Evolutionary conservation across 2,797 vertebrate genomes (phyloP), one percentile per base, ranked within the genome.

Genomic region (Petrocephalus schoutedeni): DNA sequence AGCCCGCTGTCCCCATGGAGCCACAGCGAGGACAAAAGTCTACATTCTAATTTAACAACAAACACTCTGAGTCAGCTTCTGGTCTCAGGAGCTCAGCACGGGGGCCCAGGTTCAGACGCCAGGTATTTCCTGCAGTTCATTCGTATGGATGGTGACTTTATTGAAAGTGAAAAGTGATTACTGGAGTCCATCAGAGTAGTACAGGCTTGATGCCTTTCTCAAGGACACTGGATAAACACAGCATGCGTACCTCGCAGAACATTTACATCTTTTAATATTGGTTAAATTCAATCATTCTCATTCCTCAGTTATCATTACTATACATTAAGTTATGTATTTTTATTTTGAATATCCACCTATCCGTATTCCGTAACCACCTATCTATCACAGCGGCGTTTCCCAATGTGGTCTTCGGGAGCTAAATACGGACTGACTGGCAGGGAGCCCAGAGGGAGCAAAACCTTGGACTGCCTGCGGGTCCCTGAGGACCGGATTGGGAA

Each of bases 21-120:
- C 59, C 61, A 21, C 7, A 71, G 59, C 2, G 4, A 67, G 59
- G 67, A 77, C 23, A 67, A 67, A 58, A 56, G 67, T 80, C 71
- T 41, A 77, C 71, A 87, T 87, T 80, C 51, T 77, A 80, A 87
- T 87, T 80, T 87, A 36, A 87, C 87, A 82, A 58, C 51, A 87
- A 80, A 82, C 87, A 87, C 71, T 82, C 86, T 86, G 87, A 87
- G 87, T 87, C 71, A 45, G 71, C 71, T 45, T 45, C 19, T 45
- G 74, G 3, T 51, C 71, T 56, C 51, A 21, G 19, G 87, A 58
- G 71, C 71, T 59, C 53, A n/a, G 71, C 51, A 36, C 3, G 1
- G 28, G 57, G 87, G 28, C 21, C 19, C 53, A 9, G 7, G 67
- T 49, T 74, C 51, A 57, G 41, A 86, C 2, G 58, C 28, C 58